Percentiles rank a stretch among this genome's conserved stretches.
phyloP scores from a whole-genome alignment of 2,797 vertebrate genomes.

The Eospalax fontanierii region DNA sequence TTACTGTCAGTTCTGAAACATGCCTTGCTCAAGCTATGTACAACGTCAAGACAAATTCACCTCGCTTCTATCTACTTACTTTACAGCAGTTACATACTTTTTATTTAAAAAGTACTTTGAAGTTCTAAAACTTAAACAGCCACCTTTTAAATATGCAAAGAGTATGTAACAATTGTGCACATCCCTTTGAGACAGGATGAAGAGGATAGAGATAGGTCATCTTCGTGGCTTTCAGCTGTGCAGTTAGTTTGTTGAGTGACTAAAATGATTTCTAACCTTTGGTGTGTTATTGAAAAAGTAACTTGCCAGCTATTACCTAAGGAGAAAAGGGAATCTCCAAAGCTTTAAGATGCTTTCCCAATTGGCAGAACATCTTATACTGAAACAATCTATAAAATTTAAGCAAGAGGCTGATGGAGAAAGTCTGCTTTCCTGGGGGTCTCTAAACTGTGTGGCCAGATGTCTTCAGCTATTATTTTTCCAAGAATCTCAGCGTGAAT shows the following conservation, averaged over 20 bases:
- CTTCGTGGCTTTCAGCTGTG: background rate
- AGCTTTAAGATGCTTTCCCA: conserved; percentile 44
- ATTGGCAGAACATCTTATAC: background rate
- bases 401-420: conserved; percentile 47
- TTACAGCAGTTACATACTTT: background rate
- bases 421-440: conserved; percentile 35
- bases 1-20: conserved; percentile 7
- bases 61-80: conserved; percentile 19
- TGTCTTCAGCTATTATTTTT: conserved; percentile 58
- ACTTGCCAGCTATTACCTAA: conserved; percentile 17
- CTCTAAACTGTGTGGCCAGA: conserved; percentile 33
- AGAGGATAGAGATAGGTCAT: background rate
- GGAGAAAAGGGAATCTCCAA: background rate
- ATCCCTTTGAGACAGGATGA: background rate
- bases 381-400: conserved; percentile 28
- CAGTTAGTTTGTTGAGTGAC: background rate
- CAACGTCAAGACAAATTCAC: conserved; percentile 36
- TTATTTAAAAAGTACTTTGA: background rate
- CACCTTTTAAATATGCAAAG: background rate
- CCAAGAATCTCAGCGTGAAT: conserved; percentile 52
- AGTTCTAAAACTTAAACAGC: conserved; percentile 11
- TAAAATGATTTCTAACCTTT: conserved; percentile 52
- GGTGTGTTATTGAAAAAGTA: conserved; percentile 9
- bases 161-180: background rate
- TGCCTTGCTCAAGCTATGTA: conserved; percentile 23